Evolutionary conservation across 2,888 invertebrate genomes (phyloP).

Genomic region (Baronia brevicornis): DNA sequence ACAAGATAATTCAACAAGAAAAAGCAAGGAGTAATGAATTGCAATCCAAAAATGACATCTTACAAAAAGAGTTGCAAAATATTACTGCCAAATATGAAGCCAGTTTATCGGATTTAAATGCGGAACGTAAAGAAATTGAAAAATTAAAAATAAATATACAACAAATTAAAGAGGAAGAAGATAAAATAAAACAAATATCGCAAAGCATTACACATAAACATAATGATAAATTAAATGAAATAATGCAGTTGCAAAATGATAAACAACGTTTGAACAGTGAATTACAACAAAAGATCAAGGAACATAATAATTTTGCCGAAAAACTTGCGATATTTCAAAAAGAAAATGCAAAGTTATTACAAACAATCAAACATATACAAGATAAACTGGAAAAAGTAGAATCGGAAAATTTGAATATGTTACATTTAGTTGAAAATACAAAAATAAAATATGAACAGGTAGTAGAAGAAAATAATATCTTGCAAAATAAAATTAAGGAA

Average conservation of each 20-base stretch:
- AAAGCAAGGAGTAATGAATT: conserved; percentile 20
- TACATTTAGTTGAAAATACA: conserved; percentile 25
- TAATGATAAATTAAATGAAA: conserved; percentile 17
- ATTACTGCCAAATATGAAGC: conserved; percentile 23
- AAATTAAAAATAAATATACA: conserved; percentile 2
- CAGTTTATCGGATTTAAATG: conserved; percentile 23
- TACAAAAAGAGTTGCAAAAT: conserved; percentile 29
- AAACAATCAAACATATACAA: conserved; percentile 15
- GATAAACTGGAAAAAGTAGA: conserved; percentile 22
- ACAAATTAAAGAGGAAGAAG: conserved; percentile 27
- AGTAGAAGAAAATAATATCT: conserved; percentile 19
- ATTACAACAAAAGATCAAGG: conserved; percentile 8
- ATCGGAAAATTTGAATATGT: conserved; percentile 25
- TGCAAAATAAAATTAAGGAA: conserved; percentile 20
- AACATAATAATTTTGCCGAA: conserved; percentile 14
- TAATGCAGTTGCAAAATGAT: conserved; percentile 24
- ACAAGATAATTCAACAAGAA: conserved; percentile 11
- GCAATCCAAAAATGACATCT: conserved; percentile 20
- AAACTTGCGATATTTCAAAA: conserved; percentile 17
- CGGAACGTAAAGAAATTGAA: conserved; percentile 4
- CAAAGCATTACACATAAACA: conserved; percentile 9
- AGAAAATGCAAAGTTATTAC: conserved; percentile 18
- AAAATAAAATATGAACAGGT: conserved; percentile 16
- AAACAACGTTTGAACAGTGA: conserved; percentile 12
- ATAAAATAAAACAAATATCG: conserved; percentile 23